Conservation (phyloP, 2,888 invertebrate genomes). For the Drosophila peninsularis region DNA sequence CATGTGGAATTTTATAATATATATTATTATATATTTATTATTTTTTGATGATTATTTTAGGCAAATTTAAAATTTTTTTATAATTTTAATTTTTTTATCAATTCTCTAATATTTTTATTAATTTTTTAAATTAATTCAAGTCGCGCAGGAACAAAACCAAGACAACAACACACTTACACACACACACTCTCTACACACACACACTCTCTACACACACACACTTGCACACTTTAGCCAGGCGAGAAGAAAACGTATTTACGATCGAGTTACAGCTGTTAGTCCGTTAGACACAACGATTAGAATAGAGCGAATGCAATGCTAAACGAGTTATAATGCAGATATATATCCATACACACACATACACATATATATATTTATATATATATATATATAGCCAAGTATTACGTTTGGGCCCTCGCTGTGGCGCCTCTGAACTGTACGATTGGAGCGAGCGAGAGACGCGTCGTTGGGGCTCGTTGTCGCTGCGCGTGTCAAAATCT, state of each 20-base stretch:
- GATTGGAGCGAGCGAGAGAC: conserved; percentile 16
- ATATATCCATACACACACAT: not conserved
- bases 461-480: conserved; percentile 52
- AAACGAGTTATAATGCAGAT: conserved; percentile 24
- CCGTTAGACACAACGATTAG: conserved; percentile 18
- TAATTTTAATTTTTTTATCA: conserved; percentile 17
- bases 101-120: too few species aligned
- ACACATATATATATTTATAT: conserved; percentile 1
- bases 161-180: conserved; percentile 7
- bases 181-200: conserved; percentile 11
- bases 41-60: not conserved
- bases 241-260: conserved; percentile 38
- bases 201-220: conserved; percentile 14
- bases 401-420: conserved; percentile 15
- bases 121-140: not conserved
- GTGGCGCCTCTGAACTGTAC: conserved; percentile 14
- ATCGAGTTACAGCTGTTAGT: conserved; percentile 56
- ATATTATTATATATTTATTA: not conserved
- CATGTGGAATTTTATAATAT: not conserved
- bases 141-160: conserved; percentile 16
- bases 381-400: not conserved
- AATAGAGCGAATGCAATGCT: conserved; percentile 24
- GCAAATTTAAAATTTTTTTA: not conserved
- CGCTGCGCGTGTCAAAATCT: conserved; percentile 72
- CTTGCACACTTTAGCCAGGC: conserved; percentile 7